Base-by-base conservation (phyloP, 2,113 vertebrate species). In the Ceyx margarethae region DNA sequence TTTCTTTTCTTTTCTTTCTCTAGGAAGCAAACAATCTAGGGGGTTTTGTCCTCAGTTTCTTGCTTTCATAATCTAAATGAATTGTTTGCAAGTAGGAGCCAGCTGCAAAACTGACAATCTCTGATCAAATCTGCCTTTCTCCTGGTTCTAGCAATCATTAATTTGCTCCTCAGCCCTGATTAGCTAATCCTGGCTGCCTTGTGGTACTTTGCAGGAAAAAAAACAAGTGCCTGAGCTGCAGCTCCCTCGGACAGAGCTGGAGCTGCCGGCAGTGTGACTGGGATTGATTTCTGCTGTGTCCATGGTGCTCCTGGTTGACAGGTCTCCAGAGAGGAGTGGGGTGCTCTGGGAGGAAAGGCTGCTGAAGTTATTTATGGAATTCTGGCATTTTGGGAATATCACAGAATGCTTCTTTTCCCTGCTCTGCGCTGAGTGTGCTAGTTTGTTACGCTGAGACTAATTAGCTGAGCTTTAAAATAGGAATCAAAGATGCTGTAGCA, bases 61-160 rank as follows among this genome's bases (percentile, higher is more conserved):
- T 88, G 94, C 95, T 97, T 96, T 96, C 95, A 97, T 94, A 88
- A 96, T 95, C 92, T 90, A 96, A 96, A 96, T 95, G 96, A 95
- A 96, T 95, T 97, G 96, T 96, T 97, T 96, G 93, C 95, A 95
- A 97, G 95, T 94, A 91, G 92, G 89, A 95, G 94, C 94, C 96
- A 95, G 95, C 96, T 96, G 96, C 93, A 89, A 88, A 90, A 69
- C 80, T 58, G 84, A 88, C 87, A 92, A 90, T 91, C 93, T 76
- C 35, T 0, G 76, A 80, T 91, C 90, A 81, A 69, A 91, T 87
- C 95, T 91, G 93, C 91, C 79, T 88, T 80, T 58, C 87, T 78
- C 90, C 74, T 71, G 10, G 42, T 91, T 79, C 58, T 65, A 74
- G 68, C 88, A 82, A 62, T 94, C 93, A 60, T 85, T 95, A 92